Evolutionary conservation across 1,140 invertebrate species (phyloP), one percentile per base, ranked within the genome.

Genomic region (Drosophila jambulina): DNA sequence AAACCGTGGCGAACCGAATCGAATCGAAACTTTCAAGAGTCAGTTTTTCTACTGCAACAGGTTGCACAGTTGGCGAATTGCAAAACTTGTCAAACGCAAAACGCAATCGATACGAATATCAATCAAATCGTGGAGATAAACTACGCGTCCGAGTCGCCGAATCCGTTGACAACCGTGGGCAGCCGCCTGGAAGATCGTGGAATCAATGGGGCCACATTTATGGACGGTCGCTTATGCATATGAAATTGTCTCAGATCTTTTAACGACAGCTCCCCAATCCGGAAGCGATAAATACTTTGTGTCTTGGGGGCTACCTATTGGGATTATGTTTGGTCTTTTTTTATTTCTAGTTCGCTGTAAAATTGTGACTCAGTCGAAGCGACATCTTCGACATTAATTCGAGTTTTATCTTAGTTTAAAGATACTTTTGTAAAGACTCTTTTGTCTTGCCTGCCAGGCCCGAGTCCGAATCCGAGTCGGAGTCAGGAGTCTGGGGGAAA

Each of bases 101-200:
- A 90, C 82, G 85, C 85, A 90, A 88, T 88, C 85, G 85, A 90
- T 90, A 90, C 85, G 86, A 88, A 90, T 85, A 88, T 88, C 85
- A 88, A 88, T 88, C 85, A 88, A 88, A 88, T 74, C 82, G 70
- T 65, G 61, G 56, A 78, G 76, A 84, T 85, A 78, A 67, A 82
- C 75, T 74, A 75, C 43, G 23, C 53, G 34, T 25, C 25, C 34
- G 34, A 68, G 29, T 27, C 19, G n/a, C 21, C 25, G 60, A 65
- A 78, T 45, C 70, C 67, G 81, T 78, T 85, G 85, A 90, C 85
- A 88, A 82, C 64, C 85, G 85, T 60, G 69, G 69, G 53, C 68
- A 71, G 53, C 42, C 54, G 69, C 21, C 51, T 59, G 67, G 69
- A 70, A 65, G 60, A 77, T 67, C 74, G 74, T 58, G 40, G 72